Base-by-base conservation (phyloP, 2,113 vertebrate species). In the Xiphophorus maculatus region DNA sequence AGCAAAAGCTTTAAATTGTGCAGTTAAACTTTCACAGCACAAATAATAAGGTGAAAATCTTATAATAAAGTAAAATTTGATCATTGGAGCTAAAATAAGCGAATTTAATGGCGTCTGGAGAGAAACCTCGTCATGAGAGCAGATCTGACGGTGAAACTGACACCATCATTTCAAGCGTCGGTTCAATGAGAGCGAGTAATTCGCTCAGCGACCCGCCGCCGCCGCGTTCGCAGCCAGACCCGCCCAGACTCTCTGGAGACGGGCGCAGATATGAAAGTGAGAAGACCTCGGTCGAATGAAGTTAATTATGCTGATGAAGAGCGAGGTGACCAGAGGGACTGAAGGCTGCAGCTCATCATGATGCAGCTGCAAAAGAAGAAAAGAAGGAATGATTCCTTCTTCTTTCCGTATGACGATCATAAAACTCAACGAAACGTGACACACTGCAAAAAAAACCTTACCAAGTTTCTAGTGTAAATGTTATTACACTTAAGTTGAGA, bases 221-320 rank as follows among this genome's bases (percentile, higher is more conserved):
- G 35, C 33, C 8, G 33, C 9, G 35, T 70, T 83, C 66, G 37
- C 76, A 13, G 48, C 1, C 7, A 66, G 72, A 68, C 62, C 66
- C 48, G 48, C 74, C 73, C 83, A 72, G 48, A 68, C 77, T 89
- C 89, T 90, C 89, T 62, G 64, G 91, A 91, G 91, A 89, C 48
- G 0, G 80, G 67, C 12, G 33, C 73, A 76, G 77, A 87, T 89
- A 85, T 87, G 90, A 89, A 89, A 84, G 87, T 71, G 81, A 91
- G 87, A 82, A 85, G 80, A 78, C 78, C 80, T 80, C 60, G 25
- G 60, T 76, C 77, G 70, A 63, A 84, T 37, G 66, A 85, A 90
- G 81, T 92, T 90, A 88, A 91, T 92, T 91, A 91, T 72, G 58
- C 71, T 88, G 87, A 91, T 88, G 77, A 87, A 89, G 79, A 74